Base-by-base conservation (phyloP, 2,888 invertebrate genomes). In the Trichopria drosophilae region DNA sequence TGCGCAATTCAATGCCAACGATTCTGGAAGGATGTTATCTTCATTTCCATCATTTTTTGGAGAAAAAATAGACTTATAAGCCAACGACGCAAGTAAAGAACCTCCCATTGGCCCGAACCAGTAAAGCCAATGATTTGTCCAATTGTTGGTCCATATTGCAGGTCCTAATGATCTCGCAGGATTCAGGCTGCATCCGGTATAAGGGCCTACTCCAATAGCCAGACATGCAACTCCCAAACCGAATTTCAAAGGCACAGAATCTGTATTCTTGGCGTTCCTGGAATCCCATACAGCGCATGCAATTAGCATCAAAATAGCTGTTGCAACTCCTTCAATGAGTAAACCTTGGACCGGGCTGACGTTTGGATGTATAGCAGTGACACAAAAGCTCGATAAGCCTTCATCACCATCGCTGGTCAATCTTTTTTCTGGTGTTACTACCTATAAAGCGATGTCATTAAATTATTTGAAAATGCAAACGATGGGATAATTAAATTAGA, bases 121-220 rank as follows among this genome's bases (percentile, higher is more conserved):
- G 51, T 73, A 76, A 26, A 76, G 54, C 76, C 76, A 76, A 6
- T 76, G 76, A 24, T 66, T 51, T 4, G 47, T 15, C 73, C 73
- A 76, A 19, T 66, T 56, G 45, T 67, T 68, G 54, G 73, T 75
- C 75, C 76, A 76, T 5, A 76, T 34, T 1, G 75, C 76, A 0
- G 76, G 76, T 1, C 59, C 76, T 16, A 76, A 57, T 1, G 75
- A 70, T 59, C 87, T 77, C 2, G 82, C 86, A 1, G 86, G 85
- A 65, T 87, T 87, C 83, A 87, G 83, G 51, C 85, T 83, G 41
- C 84, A 82, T 1, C 85, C 84, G 6, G 85, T 83, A 64, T 81
- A 84, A 3, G 79, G 79, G 1, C 78, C 77, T 9, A 69, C 62
- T 0, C 74, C 66, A 1, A 70, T 62, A 2, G 73, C 77, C 16